phyloP scores from a whole-genome alignment of 2,888 invertebrate species.

The Caenorhabditis auriculariae region DNA sequence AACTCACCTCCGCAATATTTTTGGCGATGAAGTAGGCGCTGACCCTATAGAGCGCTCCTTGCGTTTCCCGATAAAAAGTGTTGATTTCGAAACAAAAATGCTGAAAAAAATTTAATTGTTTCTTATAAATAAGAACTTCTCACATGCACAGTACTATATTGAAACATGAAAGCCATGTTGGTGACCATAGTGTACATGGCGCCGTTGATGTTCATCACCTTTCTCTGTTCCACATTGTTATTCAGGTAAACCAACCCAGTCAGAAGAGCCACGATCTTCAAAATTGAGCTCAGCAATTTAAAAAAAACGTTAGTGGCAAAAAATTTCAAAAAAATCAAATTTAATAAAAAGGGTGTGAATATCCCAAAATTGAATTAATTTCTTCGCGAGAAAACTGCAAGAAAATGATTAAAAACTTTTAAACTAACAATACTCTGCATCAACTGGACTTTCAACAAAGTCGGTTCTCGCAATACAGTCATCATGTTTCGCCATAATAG shows the following conservation, averaged over 20 bases:
- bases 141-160: constrained; percentile 89
- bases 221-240: constrained; percentile 66
- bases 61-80: constrained; percentile 84
- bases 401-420: background rate
- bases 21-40: constrained; percentile 85
- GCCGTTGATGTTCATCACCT: constrained; percentile 87
- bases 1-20: constrained; percentile 75
- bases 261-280: constrained; percentile 81
- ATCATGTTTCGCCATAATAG: constrained; percentile 91
- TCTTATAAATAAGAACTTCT: constrained; percentile 2
- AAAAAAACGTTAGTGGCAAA: background rate
- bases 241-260: constrained; percentile 78
- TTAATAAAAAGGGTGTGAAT: too few relatives aligned
- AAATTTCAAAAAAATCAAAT: too few relatives aligned
- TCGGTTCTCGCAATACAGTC: constrained; percentile 84
- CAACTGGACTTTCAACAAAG: constrained; percentile 83
- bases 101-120: constrained; percentile 17
- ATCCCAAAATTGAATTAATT: too few relatives aligned
- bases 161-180: constrained; percentile 92
- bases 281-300: too few relatives aligned
- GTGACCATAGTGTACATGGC: constrained; percentile 85
- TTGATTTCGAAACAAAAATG: constrained; percentile 74
- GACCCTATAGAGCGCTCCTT: constrained; percentile 85
- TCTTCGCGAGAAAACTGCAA: too few relatives aligned
- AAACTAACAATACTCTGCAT: constrained; percentile 82